A percentile compares a stretch with the other conserved stretches of the same genome.
Evolutionary conservation across 2,113 vertebrate genomes (phyloP).

Genomic region (Archilochus colubris): DNA sequence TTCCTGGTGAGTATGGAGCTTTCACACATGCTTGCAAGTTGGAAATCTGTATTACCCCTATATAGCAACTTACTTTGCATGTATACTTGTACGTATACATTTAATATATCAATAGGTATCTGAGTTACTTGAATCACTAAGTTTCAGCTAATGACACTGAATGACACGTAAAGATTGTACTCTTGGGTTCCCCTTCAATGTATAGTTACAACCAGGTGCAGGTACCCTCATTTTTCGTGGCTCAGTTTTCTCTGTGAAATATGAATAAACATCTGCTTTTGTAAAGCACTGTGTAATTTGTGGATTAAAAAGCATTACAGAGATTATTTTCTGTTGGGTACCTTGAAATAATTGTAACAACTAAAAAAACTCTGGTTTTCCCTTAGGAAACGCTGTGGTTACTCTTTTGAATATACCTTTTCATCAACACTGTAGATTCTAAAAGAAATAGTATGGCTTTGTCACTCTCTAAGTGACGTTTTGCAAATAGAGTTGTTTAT

Average conservation of each 20-base stretch:
- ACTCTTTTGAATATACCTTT: not conserved
- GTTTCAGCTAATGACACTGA: not conserved
- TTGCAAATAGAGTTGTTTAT: not conserved
- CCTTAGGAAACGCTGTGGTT: not conserved
- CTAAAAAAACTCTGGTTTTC: not conserved
- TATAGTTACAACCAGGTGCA: not conserved
- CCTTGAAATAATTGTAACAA: not conserved
- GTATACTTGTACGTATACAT: not conserved
- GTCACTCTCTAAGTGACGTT: not conserved
- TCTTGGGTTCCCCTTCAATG: not conserved
- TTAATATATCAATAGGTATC: not conserved
- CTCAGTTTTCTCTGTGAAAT: not conserved
- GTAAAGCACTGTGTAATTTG: not conserved
- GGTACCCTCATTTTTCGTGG: not conserved
- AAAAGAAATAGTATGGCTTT: not conserved
- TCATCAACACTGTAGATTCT: not conserved
- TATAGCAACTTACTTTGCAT: not conserved
- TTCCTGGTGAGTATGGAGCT: conserved; percentile 84
- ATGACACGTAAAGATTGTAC: not conserved
- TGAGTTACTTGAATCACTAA: not conserved
- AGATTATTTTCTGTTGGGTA: not conserved
- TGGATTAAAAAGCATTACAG: not conserved
- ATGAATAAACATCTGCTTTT: not conserved
- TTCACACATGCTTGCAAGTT: not conserved
- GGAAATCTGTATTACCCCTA: not conserved